Percentiles rank a stretch among this genome's conserved stretches.
These are phyloP conservation scores for Ceyx erithaca DNA, from an alignment of 2,797 vertebrate genomes.

Conservation along the genomic window DNA sequence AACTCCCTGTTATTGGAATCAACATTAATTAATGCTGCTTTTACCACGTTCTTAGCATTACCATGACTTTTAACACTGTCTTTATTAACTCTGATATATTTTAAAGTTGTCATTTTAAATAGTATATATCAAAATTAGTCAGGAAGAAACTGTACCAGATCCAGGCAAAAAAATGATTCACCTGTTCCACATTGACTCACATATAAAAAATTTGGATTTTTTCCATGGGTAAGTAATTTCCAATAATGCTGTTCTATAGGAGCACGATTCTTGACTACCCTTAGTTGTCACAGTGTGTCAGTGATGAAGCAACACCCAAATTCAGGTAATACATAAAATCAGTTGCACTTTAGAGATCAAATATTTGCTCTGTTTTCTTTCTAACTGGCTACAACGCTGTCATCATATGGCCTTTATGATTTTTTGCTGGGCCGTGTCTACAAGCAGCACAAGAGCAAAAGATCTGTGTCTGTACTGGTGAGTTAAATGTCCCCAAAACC, in stretches of 20 bases:
- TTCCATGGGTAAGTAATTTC: background rate
- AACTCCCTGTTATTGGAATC: background rate
- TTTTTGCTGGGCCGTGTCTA: background rate
- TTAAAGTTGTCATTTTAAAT: background rate
- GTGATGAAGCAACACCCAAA: background rate
- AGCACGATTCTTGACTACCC: background rate
- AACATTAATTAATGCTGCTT: background rate
- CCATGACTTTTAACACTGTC: background rate
- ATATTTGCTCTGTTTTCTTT: background rate
- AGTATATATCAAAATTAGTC: background rate
- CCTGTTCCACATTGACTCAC: slow-evolving; percentile 19
- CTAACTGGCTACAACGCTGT: background rate
- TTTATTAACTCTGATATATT: background rate
- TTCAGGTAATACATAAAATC: background rate
- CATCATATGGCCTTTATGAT: background rate
- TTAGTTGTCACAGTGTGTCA: background rate
- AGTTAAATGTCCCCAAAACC: background rate
- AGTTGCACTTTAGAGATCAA: background rate
- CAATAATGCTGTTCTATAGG: background rate
- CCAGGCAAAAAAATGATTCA: slow-evolving; percentile 35
- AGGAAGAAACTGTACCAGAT: background rate
- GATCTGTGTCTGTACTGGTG: background rate
- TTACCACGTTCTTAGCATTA: background rate
- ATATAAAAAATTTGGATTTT: background rate
- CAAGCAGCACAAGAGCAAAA: background rate